These are phyloP conservation scores for Drosophila nebulosa DNA, from an alignment of 1,140 invertebrate genomes.

Conservation along the genomic window DNA sequence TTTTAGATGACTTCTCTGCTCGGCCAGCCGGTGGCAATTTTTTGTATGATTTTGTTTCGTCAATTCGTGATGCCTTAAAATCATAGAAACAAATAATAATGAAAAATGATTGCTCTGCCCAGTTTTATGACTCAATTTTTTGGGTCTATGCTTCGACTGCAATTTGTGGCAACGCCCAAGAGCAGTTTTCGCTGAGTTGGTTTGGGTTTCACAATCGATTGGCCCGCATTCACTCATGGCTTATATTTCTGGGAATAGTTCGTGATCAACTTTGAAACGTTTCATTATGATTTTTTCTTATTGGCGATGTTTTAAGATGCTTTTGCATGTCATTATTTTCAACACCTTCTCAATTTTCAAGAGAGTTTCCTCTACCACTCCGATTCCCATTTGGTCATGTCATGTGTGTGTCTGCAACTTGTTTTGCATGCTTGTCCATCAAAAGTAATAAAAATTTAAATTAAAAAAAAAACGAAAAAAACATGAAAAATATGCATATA, in stretches of 20 bases:
- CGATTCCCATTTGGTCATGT: not conserved
- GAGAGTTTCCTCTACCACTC: not conserved
- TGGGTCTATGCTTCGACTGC: conserved; percentile 45
- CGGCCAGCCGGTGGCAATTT: not conserved
- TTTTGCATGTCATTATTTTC: conserved; percentile 44
- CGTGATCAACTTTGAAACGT: conserved; percentile 10
- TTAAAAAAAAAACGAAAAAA: conserved; percentile 28
- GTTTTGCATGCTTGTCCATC: conserved; percentile 24
- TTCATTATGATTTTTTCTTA: conserved; percentile 11
- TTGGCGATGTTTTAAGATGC: not conserved
- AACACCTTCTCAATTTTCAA: conserved; percentile 33
- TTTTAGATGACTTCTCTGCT: conserved; percentile 38
- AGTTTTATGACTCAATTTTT: conserved; percentile 69
- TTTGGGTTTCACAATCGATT: conserved; percentile 2
- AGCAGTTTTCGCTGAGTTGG: conserved; percentile 5
- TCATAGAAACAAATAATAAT: conserved; percentile 14
- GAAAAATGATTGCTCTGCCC: conserved; percentile 49
- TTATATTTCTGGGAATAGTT: conserved; percentile 29
- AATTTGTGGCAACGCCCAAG: conserved; percentile 59
- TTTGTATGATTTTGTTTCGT: conserved; percentile 19
- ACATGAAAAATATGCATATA: conserved; percentile 47
- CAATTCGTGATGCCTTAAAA: conserved; percentile 52
- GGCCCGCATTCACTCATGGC: not conserved
- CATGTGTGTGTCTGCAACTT: conserved; percentile 1
- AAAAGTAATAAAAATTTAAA: conserved; percentile 24